Percentiles rank a stretch among this genome's conserved stretches.
phyloP scores from a whole-genome alignment of 2,888 invertebrate genomes.

The Agonopterix alstromeriana region DNA sequence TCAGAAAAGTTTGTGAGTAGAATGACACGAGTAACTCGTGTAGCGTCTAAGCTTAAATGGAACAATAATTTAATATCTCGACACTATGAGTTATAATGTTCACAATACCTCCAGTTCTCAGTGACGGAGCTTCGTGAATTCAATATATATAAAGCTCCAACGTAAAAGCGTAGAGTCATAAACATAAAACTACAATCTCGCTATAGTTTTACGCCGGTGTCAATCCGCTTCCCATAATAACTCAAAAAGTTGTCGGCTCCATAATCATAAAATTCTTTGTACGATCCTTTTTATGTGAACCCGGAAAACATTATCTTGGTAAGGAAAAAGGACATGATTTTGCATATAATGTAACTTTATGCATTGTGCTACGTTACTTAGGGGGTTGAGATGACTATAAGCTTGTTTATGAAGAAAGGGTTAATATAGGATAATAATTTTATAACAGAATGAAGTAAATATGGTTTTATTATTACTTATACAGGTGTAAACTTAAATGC shows the following conservation, averaged over 20 bases:
- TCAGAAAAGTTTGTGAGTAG: too few relatives aligned
- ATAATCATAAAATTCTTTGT: slow-evolving; percentile 32
- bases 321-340: background rate
- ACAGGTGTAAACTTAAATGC: too few relatives aligned
- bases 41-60: too few relatives aligned
- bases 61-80: background rate
- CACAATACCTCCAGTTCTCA: background rate
- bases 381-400: background rate
- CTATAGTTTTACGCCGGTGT: slow-evolving; percentile 23
- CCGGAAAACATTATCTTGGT: slow-evolving; percentile 12
- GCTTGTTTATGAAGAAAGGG: background rate
- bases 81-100: background rate
- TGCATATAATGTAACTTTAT: background rate
- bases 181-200: slow-evolving; percentile 9
- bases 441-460: too few relatives aligned
- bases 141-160: background rate
- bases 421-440: background rate
- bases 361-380: background rate
- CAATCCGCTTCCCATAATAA: slow-evolving; percentile 32
- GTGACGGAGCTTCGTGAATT: background rate
- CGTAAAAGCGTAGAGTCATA: slow-evolving; percentile 3
- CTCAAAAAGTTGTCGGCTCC: slow-evolving; percentile 27
- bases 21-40: too few relatives aligned
- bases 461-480: too few relatives aligned
- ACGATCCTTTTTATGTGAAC: slow-evolving; percentile 25